Conservation (phyloP, 1,140 invertebrate species). For the Cherax destructor region DNA sequence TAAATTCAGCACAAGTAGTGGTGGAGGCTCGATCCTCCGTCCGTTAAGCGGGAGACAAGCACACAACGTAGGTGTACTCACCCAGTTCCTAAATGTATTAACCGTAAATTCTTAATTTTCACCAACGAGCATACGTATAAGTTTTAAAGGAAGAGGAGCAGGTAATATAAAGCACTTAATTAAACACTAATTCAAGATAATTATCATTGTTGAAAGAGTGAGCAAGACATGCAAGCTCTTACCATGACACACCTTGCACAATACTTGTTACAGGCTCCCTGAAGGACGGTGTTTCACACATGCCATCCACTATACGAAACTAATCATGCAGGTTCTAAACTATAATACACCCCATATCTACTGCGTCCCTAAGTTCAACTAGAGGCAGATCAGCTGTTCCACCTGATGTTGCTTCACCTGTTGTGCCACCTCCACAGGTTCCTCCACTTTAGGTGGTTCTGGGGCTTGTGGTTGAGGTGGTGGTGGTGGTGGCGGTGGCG, state of each 20-base stretch:
- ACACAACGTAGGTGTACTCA: no score
- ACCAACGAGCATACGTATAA: background rate
- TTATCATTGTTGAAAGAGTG: background rate
- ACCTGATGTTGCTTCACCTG: background rate
- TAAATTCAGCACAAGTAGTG: no score
- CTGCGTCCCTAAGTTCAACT: background rate
- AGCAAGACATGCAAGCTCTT: no score
- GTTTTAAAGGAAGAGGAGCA: background rate
- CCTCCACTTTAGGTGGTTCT: background rate
- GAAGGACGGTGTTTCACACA: background rate
- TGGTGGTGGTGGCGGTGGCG: background rate
- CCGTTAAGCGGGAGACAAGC: no score
- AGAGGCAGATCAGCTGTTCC: background rate
- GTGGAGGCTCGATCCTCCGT: no score
- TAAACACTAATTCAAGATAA: background rate
- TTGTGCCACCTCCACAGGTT: background rate
- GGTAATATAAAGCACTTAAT: background rate
- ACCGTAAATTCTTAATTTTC: background rate
- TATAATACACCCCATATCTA: background rate
- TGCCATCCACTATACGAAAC: background rate
- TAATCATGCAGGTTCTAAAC: background rate
- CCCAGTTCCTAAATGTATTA: no score
- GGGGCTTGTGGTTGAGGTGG: background rate
- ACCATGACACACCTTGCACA: background rate
- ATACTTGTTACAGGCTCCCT: background rate